Evolutionary conservation across 2,888 invertebrate species (phyloP), one percentile per base, ranked within the genome.

Genomic region (Aphidius colemani): DNA sequence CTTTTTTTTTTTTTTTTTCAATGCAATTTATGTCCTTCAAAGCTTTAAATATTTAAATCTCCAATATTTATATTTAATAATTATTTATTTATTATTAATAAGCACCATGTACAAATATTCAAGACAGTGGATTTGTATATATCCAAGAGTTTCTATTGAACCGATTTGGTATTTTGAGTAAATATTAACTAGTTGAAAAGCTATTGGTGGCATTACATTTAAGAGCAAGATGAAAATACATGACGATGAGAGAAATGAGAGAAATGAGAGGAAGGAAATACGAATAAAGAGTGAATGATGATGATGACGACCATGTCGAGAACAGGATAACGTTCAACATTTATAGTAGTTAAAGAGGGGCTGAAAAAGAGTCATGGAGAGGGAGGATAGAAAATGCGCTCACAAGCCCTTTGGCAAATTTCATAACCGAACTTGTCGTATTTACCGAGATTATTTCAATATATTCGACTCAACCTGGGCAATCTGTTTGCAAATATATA

Each of bases 351-450:
- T 30, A 30, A 59, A 63, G 63, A 43, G 66, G 69, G 67, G 62
- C 69, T 66, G 72, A 69, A 63, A 66, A 70, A 66, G 66, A 66
- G 66, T 57, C 55, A 57, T 58, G 57, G 45, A 46, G 56, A 40
- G 44, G 63, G 66, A 60, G 61, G 70, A 70, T 71, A 72, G 71
- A 67, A 70, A 74, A 72, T 67, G 73, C 63, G 68, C 69, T 70
- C 80, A 75, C 81, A 82, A 82, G 82, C 82, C 82, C 82, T 82
- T 82, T 78, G 82, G 82, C 81, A 82, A 81, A 82, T 82, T 82
- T 81, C 82, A 82, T 82, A 81, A 82, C 81, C 82, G 82, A 82
- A 81, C 81, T 82, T 82, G 81, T 82, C 82, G 81, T 82, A 82
- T 82, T 82, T 82, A 80, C 82, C 75, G 81, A 81, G 82, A 82